These are phyloP conservation scores for Drosophila yakuba DNA, from an alignment of 1,140 invertebrate genomes.

Conservation along the genomic window DNA sequence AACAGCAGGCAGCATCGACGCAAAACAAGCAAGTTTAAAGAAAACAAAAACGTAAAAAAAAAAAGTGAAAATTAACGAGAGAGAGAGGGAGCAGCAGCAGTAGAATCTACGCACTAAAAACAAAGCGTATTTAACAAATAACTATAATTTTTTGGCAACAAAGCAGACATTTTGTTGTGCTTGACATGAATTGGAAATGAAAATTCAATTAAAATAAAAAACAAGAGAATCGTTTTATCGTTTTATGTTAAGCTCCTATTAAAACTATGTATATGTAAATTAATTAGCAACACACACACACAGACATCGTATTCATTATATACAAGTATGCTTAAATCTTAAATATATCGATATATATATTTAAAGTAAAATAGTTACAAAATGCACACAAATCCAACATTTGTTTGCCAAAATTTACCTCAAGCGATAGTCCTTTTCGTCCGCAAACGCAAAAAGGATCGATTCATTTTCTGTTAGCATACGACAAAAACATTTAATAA, in stretches of 20 bases:
- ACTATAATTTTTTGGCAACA: constrained; percentile 43
- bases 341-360: constrained; percentile 53
- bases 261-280: constrained; percentile 66
- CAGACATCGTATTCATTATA: constrained; percentile 59
- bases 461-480: constrained; percentile 35
- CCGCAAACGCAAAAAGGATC: constrained; percentile 15
- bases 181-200: constrained; percentile 50
- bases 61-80: not conserved
- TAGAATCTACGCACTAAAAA: constrained; percentile 18
- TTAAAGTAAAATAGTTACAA: constrained; percentile 40
- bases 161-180: constrained; percentile 56
- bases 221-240: constrained; percentile 23
- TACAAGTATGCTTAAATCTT: constrained; percentile 50
- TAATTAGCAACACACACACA: constrained; percentile 60
- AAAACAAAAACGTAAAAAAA: constrained; percentile 14
- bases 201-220: constrained; percentile 31
- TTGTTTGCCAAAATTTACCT: constrained; percentile 82
- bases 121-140: constrained; percentile 39
- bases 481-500: constrained; percentile 17
- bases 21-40: constrained; percentile 45
- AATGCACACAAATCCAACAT: constrained; percentile 50
- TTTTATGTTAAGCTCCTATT: constrained; percentile 74
- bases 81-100: constrained; percentile 9
- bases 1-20: constrained; percentile 52
- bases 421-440: constrained; percentile 44